Evolutionary conservation across 2,888 invertebrate species (phyloP).

Genomic region (Drosophila parthenogenetica): DNA sequence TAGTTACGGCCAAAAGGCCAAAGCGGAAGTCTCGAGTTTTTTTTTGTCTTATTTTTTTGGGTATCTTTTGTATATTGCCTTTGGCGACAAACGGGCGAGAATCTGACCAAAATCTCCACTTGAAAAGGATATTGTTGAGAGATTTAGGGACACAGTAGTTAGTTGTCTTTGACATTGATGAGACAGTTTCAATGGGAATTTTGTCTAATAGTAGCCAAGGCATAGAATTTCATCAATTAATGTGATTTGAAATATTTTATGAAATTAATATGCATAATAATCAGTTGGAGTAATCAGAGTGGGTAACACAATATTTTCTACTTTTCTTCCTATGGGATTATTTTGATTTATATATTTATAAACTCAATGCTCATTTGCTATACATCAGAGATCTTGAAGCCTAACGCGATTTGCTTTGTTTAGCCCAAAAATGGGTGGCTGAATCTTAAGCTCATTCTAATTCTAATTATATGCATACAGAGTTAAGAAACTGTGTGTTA

Average conservation of each 20-base stretch:
- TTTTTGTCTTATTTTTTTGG: conserved; percentile 23
- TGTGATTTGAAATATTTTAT: conserved; percentile 4
- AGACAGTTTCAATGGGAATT: conserved; percentile 51
- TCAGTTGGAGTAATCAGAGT: conserved; percentile 23
- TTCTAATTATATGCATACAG: conserved; percentile 71
- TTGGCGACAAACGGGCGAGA: conserved; percentile 51
- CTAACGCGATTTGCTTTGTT: conserved; percentile 28
- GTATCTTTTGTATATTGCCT: conserved; percentile 24
- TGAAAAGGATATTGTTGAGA: conserved; percentile 56
- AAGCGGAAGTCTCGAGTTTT: conserved; percentile 64
- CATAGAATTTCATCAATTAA: conserved; percentile 42
- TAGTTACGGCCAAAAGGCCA: conserved; percentile 37
- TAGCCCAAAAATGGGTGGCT: conserved; percentile 10
- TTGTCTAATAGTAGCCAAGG: conserved; percentile 35
- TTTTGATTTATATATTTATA: conserved; percentile 8
- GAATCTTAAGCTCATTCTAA: conserved; percentile 39
- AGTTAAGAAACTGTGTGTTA: conserved; percentile 48
- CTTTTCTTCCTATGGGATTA: conserved; percentile 1
- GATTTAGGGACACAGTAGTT: conserved; percentile 36
- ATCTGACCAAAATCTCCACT: conserved; percentile 49
- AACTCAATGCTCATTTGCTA: conserved; percentile 13
- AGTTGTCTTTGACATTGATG: conserved; percentile 41
- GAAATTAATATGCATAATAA: conserved; percentile 13
- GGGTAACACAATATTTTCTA: background rate
- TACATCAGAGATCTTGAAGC: conserved; percentile 9